Evolutionary conservation across 2,797 vertebrate genomes (phyloP), one percentile per base, ranked within the genome.

Genomic region (Calcarius lapponicus): DNA sequence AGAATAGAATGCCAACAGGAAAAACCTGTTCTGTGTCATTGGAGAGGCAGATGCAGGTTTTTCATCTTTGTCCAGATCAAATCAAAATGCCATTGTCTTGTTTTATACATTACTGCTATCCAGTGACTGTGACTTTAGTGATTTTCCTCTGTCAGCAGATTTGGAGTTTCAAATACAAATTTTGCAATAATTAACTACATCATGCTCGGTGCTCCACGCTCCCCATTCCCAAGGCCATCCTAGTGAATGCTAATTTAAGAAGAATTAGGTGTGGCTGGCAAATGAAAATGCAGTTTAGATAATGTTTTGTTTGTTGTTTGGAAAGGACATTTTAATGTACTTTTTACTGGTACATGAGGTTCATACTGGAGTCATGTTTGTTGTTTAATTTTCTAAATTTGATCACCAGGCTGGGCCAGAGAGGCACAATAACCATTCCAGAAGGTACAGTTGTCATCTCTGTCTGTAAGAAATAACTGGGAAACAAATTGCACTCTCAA

Each of bases 21-120:
- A 91, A 80, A 92, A 95, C 88, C 92, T 96, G 89, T 91, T 95
- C 67, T 91, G 48, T 96, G 91, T 95, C 89, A 57, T n/a, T 82
- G 80, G 48, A 92, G 90, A 88, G 76, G 80, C 86, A 95, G 90
- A 84, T 82, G 75, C 54, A 91, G 76, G 71, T 89, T 95, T 94
- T 96, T 87, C 65, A 47, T 86, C 88, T 94, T 89, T 66, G 60
- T 84, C 83, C 83, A 76, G 83, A 93, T 85, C 79, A 92, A 96
- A 96, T 97, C 75, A 94, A 96, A 96, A 69, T 85, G 93, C 65
- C 93, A 43, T 72, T 88, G 69, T 96, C 94, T 86, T 64, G 12
- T 95, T 95, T 93, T 75, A 56, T 95, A 84, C 43, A 13, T 80
- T 86, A 11, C 48, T 90, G n/a, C 75, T 95, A 76, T 79, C 73